Base-by-base conservation (phyloP, 2,888 invertebrate species). In the Parnassius orleans region DNA sequence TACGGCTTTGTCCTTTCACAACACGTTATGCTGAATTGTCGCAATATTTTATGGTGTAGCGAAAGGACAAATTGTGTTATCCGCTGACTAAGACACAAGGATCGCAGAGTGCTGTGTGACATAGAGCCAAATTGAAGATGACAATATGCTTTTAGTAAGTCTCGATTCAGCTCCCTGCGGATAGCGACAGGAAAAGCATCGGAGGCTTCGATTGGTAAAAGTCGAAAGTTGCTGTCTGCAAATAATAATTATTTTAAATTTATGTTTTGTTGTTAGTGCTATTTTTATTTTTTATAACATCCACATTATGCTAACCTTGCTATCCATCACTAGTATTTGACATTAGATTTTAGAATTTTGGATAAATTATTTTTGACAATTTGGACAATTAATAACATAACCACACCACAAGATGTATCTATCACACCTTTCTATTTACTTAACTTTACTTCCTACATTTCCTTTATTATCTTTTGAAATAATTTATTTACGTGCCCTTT, bases 81-180 rank as follows among this genome's bases (percentile, higher is more conserved):
- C 69, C 65, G 68, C 60, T 47, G 60, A 52, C 54, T 59, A 42
- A 41, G 41, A n/a, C 65, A 61, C 69, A 69, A 68, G 68, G 62
- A 67, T 65, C 65, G 62, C 64, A 68, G 75, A 80, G 81, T 78
- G 78, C 75, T 75, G 78, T 79, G 78, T 81, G 86, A 86, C 83
- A 79, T 68, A 72, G 73, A 76, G 73, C 76, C 76, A 86, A 88
- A 90, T 88, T 87, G 89, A 76, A 82, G 76, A 72, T 76, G 88
- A 87, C 89, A 88, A 83, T 84, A 85, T 86, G 90, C 90, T 90
- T 90, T 90, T 89, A 90, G 89, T 83, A 77, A 68, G 74, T 72
- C 78, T 76, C 72, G 74, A 74, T 72, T 74, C 42, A 72, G 73
- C 74, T 75, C 76, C 72, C 68, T 57, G 69, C 67, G 80, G 78